Percentiles rank a stretch among this genome's conserved stretches.
These are phyloP conservation scores for Melanotaenia parkinsoni DNA, from an alignment of 2,797 vertebrate species.

Conservation along the genomic window DNA sequence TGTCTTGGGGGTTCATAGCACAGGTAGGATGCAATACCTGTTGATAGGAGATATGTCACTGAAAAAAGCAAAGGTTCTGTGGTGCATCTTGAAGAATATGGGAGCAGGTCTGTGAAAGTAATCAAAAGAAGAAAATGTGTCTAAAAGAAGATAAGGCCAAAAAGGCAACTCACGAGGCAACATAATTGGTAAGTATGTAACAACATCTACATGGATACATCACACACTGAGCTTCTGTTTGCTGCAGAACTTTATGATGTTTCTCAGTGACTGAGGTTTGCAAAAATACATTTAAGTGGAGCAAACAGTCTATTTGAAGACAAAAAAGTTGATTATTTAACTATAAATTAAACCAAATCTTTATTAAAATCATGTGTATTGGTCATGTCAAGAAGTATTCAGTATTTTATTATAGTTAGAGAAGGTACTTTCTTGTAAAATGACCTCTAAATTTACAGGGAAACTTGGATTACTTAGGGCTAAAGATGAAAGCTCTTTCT, in stretches of 20 bases:
- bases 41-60: not conserved
- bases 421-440: constrained; percentile 5
- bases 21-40: not conserved
- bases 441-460: constrained; percentile 3
- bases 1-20: not conserved
- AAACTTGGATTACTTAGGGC: not conserved
- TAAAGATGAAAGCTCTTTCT: not conserved
- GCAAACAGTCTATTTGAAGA: too few relatives aligned
- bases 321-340: not conserved
- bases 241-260: too few relatives aligned
- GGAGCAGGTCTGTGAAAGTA: not conserved
- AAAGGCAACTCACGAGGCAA: not conserved
- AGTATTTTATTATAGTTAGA: not conserved
- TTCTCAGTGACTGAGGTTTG: too few relatives aligned
- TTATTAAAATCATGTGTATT: not conserved
- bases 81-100: not conserved
- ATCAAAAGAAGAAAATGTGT: constrained; percentile 3
- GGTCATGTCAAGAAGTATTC: not conserved
- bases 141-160: constrained; percentile 3
- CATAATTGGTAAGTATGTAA: not conserved
- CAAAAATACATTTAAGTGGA: too few relatives aligned
- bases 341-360: not conserved
- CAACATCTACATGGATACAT: too few relatives aligned
- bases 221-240: too few relatives aligned
- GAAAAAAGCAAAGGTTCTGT: too few relatives aligned